phyloP scores from a whole-genome alignment of 2,113 vertebrate species.

The Callocephalon fimbriatum region DNA sequence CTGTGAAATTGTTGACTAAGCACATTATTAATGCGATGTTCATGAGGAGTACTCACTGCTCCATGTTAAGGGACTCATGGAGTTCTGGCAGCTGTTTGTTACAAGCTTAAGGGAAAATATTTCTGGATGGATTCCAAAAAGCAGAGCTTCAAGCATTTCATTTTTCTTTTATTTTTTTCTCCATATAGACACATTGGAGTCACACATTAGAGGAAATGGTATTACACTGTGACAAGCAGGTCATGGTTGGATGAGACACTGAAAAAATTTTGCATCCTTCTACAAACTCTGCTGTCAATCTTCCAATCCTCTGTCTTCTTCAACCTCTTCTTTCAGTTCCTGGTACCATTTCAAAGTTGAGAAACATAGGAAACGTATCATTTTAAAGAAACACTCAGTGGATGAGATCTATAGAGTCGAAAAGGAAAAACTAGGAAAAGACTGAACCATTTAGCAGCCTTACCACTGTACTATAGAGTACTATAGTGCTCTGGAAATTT shows the following conservation, averaged over 20 bases:
- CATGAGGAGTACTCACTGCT: neutral
- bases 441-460: neutral
- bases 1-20: neutral
- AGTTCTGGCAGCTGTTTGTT: slow-evolving; percentile 38
- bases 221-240: neutral
- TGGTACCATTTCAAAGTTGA: neutral
- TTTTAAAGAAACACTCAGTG: neutral
- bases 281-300: neutral
- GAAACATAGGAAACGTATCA: neutral
- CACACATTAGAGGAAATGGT: neutral
- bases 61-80: neutral
- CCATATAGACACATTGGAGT: neutral
- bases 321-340: neutral
- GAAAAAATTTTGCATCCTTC: neutral
- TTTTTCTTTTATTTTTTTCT: neutral
- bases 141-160: neutral
- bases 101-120: slow-evolving; percentile 2
- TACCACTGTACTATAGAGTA: neutral
- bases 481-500: neutral
- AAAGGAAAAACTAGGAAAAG: neutral
- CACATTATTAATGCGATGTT: neutral
- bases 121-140: slow-evolving; percentile 24
- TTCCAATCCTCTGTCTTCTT: neutral
- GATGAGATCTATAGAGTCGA: neutral
- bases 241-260: neutral